Conservation (phyloP, 2,113 vertebrate species). For the Pelodiscus sinensis region DNA sequence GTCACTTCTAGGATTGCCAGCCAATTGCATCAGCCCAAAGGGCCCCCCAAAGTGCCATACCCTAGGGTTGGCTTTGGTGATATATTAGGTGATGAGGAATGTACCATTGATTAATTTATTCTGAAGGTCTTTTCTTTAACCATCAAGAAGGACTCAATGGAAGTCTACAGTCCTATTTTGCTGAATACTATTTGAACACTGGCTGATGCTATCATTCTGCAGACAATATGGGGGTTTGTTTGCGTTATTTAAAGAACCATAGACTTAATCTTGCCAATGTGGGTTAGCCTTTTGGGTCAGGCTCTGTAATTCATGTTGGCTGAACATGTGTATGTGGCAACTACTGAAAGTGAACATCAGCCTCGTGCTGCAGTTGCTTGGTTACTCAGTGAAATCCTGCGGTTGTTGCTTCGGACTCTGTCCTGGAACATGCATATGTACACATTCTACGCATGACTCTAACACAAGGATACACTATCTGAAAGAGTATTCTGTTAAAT, state of each 20-base stretch:
- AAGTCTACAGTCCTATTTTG: constrained; percentile 38
- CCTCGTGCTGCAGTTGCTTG: background rate
- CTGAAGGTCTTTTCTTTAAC: constrained; percentile 59
- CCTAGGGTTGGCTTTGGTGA: background rate
- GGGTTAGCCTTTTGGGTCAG: constrained; percentile 41
- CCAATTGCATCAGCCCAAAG: no score
- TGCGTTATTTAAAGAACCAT: constrained; percentile 17
- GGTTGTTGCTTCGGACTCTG: background rate
- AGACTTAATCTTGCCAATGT: background rate
- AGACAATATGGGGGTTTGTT: constrained; percentile 1
- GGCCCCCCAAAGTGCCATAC: no score
- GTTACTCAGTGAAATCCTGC: background rate
- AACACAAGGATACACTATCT: background rate
- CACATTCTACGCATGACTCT: background rate
- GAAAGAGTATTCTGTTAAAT: background rate
- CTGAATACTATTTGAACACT: constrained; percentile 38
- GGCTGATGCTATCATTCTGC: constrained; percentile 39
- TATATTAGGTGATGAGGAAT: constrained; percentile 64
- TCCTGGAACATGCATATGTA: background rate
- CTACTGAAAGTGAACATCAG: constrained; percentile 17
- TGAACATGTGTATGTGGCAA: background rate
- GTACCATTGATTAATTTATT: constrained; percentile 55
- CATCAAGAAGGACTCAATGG: constrained; percentile 40
- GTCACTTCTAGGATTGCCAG: no score
- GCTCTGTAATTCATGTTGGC: constrained; percentile 42